Evolutionary conservation across 2,797 vertebrate genomes (phyloP), one percentile per base, ranked within the genome.

Genomic region (Chrysocyon brachyurus): DNA sequence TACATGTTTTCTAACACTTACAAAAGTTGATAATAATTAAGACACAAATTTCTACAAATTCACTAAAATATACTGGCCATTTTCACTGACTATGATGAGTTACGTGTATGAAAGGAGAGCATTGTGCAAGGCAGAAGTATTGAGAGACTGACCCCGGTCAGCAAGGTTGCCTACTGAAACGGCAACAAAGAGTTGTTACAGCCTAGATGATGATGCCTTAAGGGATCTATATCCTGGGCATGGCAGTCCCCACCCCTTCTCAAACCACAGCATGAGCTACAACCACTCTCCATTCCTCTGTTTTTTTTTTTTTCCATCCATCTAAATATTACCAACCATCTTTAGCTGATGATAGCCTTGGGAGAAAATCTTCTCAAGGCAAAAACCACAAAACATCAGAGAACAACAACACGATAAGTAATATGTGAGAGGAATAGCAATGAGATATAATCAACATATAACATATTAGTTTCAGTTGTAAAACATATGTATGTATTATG

Each of bases 361-460:
- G 57, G 46, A 85, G 66, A 85, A 77, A 77, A 85, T 40, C 54
- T 14, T 54, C 46, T 92, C 8, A 54, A 75, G 68, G 24, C 10
- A 52, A 63, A 85, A 92, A 85, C 73, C 59, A 92, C 46, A 84
- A 54, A 92, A 75, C n/a, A 21, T 72, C 52, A 81, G 77, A 84
- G n/a, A 57, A 70, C 17, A 54, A 83, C 9, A 33, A 5, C n/a
- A 49, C 66, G 54, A 16, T 52, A 73, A 92, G 57, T 75, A 59
- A 75, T 28, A 24, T 31, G 31, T 49, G 24, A n/a, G 16, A 31
- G 26, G 68, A 12, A 90, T 17, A 75, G 40, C 72, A 49, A 28
- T 57, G 52, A 79, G 54, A 31, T 22, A 31, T 73, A 87, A 59
- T 15, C 31, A 36, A 87, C 68, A 73, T 59, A 59, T 40, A 59